Evolutionary conservation across 2,113 vertebrate species (phyloP).

Genomic region (Gnathonemus echidnorhynchus): DNA sequence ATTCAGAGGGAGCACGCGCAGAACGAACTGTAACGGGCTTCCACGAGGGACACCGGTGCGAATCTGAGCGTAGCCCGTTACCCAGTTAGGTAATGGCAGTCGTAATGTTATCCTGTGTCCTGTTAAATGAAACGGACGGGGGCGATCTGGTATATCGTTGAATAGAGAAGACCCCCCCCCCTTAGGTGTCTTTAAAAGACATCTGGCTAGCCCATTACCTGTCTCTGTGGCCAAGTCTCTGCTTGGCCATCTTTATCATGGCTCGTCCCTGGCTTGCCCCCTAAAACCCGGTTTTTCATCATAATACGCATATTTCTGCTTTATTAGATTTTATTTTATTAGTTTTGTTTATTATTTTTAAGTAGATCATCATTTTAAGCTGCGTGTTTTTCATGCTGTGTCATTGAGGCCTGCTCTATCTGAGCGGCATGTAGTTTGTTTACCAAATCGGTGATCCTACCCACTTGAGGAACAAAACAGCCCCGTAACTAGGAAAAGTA

Average conservation of each 20-base stretch:
- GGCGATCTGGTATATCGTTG: background rate
- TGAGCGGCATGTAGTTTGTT: background rate
- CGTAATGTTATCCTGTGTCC: background rate
- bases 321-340: background rate
- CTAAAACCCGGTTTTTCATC: background rate
- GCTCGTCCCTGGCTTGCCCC: background rate
- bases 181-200: background rate
- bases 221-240: background rate
- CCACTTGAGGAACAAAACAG: background rate
- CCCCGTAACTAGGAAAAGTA: background rate
- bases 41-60: constrained; percentile 1
- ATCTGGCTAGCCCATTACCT: background rate
- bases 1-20: background rate
- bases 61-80: background rate
- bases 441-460: background rate
- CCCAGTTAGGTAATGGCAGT: background rate
- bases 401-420: constrained; percentile 52
- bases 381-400: constrained; percentile 55
- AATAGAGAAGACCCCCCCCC: background rate
- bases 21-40: background rate
- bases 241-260: background rate
- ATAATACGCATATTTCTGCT: background rate
- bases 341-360: background rate
- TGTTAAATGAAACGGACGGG: background rate
- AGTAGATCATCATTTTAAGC: background rate